Conservation (phyloP, 2,888 invertebrate species). For the Rhodophaea formosa region DNA sequence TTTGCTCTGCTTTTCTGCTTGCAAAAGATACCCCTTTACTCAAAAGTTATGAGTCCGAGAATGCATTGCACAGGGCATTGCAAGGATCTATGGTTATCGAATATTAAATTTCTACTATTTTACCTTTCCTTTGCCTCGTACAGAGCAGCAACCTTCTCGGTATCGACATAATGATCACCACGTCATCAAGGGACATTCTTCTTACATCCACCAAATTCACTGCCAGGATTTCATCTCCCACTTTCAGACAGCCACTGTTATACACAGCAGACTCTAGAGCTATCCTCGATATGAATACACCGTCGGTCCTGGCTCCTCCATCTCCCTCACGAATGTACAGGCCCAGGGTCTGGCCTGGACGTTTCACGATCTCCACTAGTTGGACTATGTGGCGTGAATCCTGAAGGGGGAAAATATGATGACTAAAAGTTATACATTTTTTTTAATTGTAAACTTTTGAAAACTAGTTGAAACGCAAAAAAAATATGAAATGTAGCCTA, state of each 20-base stretch:
- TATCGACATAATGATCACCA: slow-evolving; percentile 99
- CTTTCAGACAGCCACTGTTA: slow-evolving; percentile 97
- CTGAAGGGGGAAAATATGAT: slow-evolving; percentile 49
- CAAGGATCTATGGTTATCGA: no score
- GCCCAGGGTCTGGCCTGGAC: slow-evolving; percentile 98
- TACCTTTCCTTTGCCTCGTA: slow-evolving; percentile 91
- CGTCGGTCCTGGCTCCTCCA: slow-evolving; percentile 96
- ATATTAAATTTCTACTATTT: background rate
- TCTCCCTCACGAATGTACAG: slow-evolving; percentile 99
- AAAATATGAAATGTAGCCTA: no score
- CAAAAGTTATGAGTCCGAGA: no score
- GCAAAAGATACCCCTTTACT: no score
- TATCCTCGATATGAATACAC: slow-evolving; percentile 96
- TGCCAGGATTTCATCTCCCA: slow-evolving; percentile 98
- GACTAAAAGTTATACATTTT: no score
- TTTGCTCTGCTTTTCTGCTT: no score
- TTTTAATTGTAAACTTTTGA: no score
- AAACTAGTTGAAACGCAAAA: no score
- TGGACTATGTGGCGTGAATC: slow-evolving; percentile 90
- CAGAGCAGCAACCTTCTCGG: slow-evolving; percentile 96
- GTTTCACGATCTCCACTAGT: slow-evolving; percentile 98
- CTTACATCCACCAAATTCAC: slow-evolving; percentile 99
- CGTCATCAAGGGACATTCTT: slow-evolving; percentile 98
- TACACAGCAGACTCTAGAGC: slow-evolving; percentile 98
- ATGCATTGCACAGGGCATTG: no score